Conservation (phyloP, 2,888 invertebrate genomes). For the Hydrotaea cyrtoneurina region DNA sequence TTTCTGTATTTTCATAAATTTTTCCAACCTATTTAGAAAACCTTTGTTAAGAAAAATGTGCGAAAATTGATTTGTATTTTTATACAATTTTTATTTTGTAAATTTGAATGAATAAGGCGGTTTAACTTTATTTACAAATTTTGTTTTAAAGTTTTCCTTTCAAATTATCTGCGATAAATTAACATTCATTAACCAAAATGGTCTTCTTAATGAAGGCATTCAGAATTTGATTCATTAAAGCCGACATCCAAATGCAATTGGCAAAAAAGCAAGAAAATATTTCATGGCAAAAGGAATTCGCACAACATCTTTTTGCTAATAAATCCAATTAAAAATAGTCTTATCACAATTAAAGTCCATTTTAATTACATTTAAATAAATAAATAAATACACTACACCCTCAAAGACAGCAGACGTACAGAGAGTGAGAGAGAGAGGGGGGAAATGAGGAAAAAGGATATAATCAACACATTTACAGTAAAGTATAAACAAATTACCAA, state of each 20-base stretch:
- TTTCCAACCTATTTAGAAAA: no score
- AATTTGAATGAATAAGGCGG: no score
- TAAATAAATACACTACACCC: conserved; percentile 29
- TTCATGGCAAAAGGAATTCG: background rate
- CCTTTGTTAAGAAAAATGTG: no score
- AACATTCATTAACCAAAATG: background rate
- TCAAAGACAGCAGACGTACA: background rate
- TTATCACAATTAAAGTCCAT: conserved; percentile 56
- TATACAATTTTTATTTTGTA: no score
- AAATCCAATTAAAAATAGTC: conserved; percentile 59
- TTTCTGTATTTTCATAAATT: no score
- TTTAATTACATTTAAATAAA: conserved; percentile 62
- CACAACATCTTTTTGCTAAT: conserved; percentile 10
- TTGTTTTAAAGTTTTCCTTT: no score
- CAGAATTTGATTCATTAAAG: background rate
- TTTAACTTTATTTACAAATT: no score
- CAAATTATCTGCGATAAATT: background rate
- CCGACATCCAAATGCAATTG: background rate
- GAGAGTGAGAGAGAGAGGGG: background rate
- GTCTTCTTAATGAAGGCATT: background rate
- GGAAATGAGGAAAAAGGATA: no score
- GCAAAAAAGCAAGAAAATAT: no score
- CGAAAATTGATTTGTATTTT: no score
- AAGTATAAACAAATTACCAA: conserved; percentile 64
- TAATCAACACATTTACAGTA: conserved; percentile 57